phyloP scores from a whole-genome alignment of 2,888 invertebrate species.

The Megaustenia siamemsis region DNA sequence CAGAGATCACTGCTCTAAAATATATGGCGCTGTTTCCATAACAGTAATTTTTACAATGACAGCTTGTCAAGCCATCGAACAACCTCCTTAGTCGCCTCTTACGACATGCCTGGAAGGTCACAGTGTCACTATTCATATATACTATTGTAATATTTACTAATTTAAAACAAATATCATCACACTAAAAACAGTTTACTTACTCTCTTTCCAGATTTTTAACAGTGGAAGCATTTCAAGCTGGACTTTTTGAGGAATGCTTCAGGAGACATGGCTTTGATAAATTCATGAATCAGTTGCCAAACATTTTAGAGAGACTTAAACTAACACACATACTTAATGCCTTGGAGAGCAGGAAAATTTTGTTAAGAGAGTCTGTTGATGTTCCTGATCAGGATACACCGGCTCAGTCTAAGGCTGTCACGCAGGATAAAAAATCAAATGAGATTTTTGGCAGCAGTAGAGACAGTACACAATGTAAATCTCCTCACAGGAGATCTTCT shows the following conservation, averaged over 20 bases:
- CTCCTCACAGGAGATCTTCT: not conserved
- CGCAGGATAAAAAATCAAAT: not conserved
- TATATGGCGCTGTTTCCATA: too few relatives aligned
- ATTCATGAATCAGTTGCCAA: conserved; percentile 39
- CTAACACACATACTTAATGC: conserved; percentile 10
- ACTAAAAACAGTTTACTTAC: not conserved
- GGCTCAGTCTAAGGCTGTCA: not conserved
- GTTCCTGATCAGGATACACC: not conserved
- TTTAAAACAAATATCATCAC: too few relatives aligned
- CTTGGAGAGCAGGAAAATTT: conserved; percentile 36
- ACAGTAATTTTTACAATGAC: too few relatives aligned
- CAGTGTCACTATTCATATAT: too few relatives aligned
- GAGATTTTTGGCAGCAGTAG: not conserved
- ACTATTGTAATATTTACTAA: too few relatives aligned
- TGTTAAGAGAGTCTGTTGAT: not conserved
- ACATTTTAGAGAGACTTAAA: conserved; percentile 10
- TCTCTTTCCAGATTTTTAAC: conserved; percentile 26
- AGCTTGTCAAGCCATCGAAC: too few relatives aligned
- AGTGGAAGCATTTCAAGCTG: conserved; percentile 24
- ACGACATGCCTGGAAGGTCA: too few relatives aligned
- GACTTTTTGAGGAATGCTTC: conserved; percentile 47
- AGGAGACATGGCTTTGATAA: conserved; percentile 32
- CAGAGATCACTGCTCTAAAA: too few relatives aligned
- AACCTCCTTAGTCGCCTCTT: too few relatives aligned
- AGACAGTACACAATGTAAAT: conserved; percentile 20